Percentiles rank a stretch among this genome's conserved stretches.
Evolutionary conservation across 2,888 invertebrate species (phyloP).

Genomic region (Trichogramma evanescens): DNA sequence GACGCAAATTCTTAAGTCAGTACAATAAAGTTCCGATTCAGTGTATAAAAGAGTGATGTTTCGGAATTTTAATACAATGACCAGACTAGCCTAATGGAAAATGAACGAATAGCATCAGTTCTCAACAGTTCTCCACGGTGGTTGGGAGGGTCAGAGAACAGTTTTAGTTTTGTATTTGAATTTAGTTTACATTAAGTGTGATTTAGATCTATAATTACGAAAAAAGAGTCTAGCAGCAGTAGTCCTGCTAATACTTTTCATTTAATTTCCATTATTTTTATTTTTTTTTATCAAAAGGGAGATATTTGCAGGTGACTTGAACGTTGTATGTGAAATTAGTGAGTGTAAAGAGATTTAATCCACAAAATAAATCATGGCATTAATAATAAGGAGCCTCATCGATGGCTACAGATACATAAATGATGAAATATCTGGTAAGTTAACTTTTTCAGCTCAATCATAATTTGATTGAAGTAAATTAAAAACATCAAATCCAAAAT

Average conservation of each 20-base stretch:
- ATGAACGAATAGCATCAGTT: conserved; percentile 29
- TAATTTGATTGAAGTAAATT: no score
- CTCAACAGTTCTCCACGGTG: conserved; percentile 27
- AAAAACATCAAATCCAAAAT: no score
- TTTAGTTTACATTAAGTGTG: no score
- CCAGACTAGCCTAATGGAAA: conserved; percentile 14
- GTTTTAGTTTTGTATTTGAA: no score
- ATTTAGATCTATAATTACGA: no score
- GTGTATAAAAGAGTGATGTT: not conserved
- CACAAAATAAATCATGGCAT: conserved; percentile 30
- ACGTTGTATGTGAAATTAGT: not conserved
- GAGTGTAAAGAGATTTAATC: no score
- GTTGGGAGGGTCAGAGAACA: conserved; percentile 31
- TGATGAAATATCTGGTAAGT: conserved; percentile 38
- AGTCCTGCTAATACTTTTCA: no score
- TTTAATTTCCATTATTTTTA: not conserved
- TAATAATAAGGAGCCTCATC: conserved; percentile 30
- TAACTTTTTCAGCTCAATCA: no score
- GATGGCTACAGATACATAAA: conserved; percentile 32
- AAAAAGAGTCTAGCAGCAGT: no score
- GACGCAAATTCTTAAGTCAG: conserved; percentile 15
- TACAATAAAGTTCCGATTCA: not conserved
- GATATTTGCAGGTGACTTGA: not conserved
- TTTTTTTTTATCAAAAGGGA: not conserved
- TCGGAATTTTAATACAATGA: conserved; percentile 30